phyloP scores from a whole-genome alignment of 2,888 invertebrate species.

The Proisotoma minuta region DNA sequence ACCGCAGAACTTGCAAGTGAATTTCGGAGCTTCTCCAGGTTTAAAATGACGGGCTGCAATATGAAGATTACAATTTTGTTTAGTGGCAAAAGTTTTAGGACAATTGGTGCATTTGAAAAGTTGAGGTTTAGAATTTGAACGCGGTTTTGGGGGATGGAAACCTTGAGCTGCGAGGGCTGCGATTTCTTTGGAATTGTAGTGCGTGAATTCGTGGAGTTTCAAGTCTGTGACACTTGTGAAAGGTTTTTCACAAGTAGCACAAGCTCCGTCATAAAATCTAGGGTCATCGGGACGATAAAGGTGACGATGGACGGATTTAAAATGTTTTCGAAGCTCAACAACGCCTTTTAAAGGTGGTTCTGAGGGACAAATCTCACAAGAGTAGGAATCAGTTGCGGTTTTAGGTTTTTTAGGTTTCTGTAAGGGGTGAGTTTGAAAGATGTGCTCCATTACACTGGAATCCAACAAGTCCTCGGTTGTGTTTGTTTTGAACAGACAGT shows the following conservation, averaged over 20 bases:
- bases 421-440: too few species aligned
- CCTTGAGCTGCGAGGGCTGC: too few species aligned
- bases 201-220: background rate
- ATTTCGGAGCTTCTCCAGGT: background rate
- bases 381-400: too few species aligned
- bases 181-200: background rate
- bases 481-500: too few species aligned
- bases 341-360: background rate
- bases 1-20: background rate
- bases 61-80: background rate
- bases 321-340: background rate
- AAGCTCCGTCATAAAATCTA: background rate
- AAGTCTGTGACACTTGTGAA: background rate
- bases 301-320: background rate
- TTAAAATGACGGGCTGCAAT: background rate
- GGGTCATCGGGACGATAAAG: background rate
- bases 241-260: background rate
- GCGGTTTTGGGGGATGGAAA: too few species aligned
- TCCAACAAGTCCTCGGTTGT: too few species aligned
- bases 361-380: background rate
- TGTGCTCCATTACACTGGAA: too few species aligned
- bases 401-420: too few species aligned
- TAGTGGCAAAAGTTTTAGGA: background rate
- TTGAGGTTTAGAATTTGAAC: background rate
- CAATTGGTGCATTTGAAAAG: background rate